A percentile compares a stretch with the other conserved stretches of the same genome.
These are phyloP conservation scores for Semicossyphus pulcher DNA, from an alignment of 2,113 vertebrate genomes.

Conservation along the genomic window DNA sequence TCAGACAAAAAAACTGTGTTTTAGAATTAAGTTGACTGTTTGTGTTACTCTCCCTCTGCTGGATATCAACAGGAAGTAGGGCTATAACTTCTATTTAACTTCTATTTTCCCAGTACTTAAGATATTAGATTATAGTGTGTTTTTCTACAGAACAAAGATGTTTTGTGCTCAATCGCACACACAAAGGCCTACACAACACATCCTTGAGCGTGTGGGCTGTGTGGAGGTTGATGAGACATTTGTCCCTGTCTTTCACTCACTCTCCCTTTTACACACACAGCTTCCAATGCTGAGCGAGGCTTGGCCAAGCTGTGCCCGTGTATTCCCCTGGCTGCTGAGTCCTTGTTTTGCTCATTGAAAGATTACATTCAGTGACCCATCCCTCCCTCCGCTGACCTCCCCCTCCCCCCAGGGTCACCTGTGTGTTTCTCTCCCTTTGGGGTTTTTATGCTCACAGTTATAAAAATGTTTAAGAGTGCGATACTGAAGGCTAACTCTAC, in stretches of 20 bases:
- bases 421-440: conserved; percentile 41
- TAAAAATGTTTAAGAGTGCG: conserved; percentile 19
- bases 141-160: too few species aligned
- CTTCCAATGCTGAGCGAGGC: conserved; percentile 37
- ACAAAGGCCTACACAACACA: not conserved
- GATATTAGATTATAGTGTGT: too few species aligned
- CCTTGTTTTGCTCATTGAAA: conserved; percentile 55
- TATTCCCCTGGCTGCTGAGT: conserved; percentile 67
- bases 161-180: not conserved
- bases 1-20: not conserved
- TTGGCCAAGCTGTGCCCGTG: conserved; percentile 9
- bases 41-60: too few species aligned
- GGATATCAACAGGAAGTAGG: too few species aligned
- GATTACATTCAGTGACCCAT: conserved; percentile 45
- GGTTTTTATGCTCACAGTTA: conserved; percentile 11
- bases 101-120: too few species aligned
- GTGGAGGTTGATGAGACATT: conserved; percentile 42
- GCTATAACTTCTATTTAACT: too few species aligned
- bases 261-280: conserved; percentile 1
- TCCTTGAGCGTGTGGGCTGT: not conserved
- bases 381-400: conserved; percentile 31
- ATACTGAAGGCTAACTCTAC: not conserved
- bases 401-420: conserved; percentile 64
- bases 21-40: too few species aligned
- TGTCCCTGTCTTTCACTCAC: conserved; percentile 18